Evolutionary conservation across 2,888 invertebrate species (phyloP), one percentile per base, ranked within the genome.

Genomic region (Theodoxus fluviatilis): DNA sequence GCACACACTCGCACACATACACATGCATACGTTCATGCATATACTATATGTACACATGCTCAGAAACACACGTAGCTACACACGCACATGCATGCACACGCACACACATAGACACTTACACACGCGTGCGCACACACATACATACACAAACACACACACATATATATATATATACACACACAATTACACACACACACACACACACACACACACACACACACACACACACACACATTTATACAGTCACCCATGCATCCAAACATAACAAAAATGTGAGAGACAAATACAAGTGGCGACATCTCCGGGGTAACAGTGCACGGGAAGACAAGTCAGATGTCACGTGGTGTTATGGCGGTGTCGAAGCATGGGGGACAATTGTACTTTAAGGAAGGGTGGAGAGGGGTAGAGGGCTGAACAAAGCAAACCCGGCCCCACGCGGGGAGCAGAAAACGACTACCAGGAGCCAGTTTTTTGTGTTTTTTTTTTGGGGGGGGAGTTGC

Each of bases 181-280:
- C 37, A 52, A 35, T 52, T 25, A 33, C 37, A 52, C 37, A 52
- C n/a, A 35, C 37, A 33, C 67, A 67, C n/a, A 35, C 55, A 67
- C n/a, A 52, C 52, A 67, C 31, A 35, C 35, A 55, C 7, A 22
- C 66, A 66, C 9, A 47, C 66, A 66, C 22, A 47, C 66, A 66
- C 22, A 47, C 66, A 66, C 2, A 47, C 43, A 43, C 43, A 43
- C 43, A 43, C 43, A 43, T 15, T 12, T 15, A 43, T 15, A 43
- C 43, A 43, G 9, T 12, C 43, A 43, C 43, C 7, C 43, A 52
- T 25, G 25, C 52, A 52, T 25, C n/a, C 52, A 57, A 0, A 57
- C 28, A 25, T 33, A 57, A 9, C 7, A 6, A 57, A n/a, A n/a
- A 3, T 31, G 25, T 9, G 7, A 57, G 28, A n/a, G 22, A 6